phyloP scores from a whole-genome alignment of 2,797 vertebrate genomes.

The Siniperca undulata region DNA sequence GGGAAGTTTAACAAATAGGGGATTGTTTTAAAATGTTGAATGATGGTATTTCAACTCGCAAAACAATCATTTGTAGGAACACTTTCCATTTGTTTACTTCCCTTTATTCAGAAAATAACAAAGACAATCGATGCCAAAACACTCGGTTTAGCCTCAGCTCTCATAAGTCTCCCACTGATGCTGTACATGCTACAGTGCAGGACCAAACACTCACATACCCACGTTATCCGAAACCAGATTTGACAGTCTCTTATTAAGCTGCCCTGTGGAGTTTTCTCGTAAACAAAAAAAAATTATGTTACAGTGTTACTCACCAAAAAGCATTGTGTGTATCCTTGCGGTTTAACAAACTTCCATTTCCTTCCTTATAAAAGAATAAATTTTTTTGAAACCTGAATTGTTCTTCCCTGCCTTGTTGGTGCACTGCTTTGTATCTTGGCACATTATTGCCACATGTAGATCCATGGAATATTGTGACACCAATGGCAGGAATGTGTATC shows the following conservation, averaged over 20 bases:
- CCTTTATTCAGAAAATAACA: background rate
- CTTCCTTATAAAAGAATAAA: too few relatives aligned
- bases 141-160: background rate
- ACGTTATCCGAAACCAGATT: too few relatives aligned
- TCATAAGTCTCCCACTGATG: background rate
- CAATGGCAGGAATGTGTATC: too few relatives aligned
- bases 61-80: background rate
- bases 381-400: background rate
- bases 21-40: background rate
- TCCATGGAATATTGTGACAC: background rate
- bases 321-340: too few relatives aligned
- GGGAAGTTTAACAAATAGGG: background rate
- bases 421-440: background rate
- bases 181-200: too few relatives aligned
- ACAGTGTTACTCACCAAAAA: too few relatives aligned
- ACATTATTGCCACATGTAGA: too few relatives aligned
- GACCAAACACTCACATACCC: too few relatives aligned
- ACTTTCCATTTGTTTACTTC: constrained; percentile 18
- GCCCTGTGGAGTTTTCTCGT: too few relatives aligned
- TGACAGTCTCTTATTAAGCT: too few relatives aligned
- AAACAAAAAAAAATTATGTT: too few relatives aligned
- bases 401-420: background rate
- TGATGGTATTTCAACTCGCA: background rate
- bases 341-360: background rate
- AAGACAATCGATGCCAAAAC: background rate